Evolutionary conservation across 2,888 invertebrate genomes (phyloP).

Genomic region (Lottia gigantea): DNA sequence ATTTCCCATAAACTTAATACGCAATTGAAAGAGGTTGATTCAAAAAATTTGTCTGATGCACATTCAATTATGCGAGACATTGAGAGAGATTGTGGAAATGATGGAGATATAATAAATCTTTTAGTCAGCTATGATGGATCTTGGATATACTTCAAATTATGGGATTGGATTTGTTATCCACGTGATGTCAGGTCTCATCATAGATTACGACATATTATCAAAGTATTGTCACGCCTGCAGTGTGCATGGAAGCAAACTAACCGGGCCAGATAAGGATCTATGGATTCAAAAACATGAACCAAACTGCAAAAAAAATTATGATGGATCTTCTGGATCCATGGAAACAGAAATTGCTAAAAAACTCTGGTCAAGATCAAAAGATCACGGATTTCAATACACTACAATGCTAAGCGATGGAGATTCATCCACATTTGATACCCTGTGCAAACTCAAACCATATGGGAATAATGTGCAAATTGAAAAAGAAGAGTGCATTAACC

Average conservation of each 20-base stretch:
- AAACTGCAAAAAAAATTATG: not conserved
- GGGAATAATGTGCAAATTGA: not conserved
- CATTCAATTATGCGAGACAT: not conserved
- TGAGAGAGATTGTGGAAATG: not conserved
- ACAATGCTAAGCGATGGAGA: conserved; percentile 16
- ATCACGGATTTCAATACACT: not conserved
- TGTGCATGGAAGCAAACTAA: not conserved
- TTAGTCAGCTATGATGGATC: not conserved
- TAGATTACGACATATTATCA: conserved; percentile 13
- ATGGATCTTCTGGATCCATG: conserved; percentile 15
- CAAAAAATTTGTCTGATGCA: not conserved
- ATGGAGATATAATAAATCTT: not conserved
- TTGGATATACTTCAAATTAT: conserved; percentile 10
- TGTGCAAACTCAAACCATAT: not conserved
- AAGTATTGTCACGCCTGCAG: conserved; percentile 13
- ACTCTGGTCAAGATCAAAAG: not conserved
- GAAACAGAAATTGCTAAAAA: conserved; percentile 4
- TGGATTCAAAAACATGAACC: not conserved
- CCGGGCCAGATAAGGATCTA: not conserved
- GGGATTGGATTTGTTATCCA: conserved; percentile 9
- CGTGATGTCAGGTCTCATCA: conserved; percentile 2
- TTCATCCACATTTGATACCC: conserved; percentile 2
- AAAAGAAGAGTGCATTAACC: conserved; percentile 22
- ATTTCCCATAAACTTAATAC: not conserved
- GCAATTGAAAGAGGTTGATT: not conserved